Evolutionary conservation across 1,140 invertebrate species (phyloP).

Genomic region (Varroa destructor): DNA sequence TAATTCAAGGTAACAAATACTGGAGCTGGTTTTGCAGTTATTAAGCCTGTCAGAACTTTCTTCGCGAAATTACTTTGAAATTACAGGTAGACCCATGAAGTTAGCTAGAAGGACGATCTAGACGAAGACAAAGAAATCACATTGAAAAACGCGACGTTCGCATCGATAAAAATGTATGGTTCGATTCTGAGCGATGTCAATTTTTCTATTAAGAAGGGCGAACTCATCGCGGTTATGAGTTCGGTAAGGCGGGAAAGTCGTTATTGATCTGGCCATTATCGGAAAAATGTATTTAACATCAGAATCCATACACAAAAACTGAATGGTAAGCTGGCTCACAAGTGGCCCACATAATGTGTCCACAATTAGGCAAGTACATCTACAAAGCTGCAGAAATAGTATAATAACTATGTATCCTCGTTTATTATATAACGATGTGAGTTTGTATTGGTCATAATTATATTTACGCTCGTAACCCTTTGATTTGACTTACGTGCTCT

Average conservation of each 20-base stretch:
- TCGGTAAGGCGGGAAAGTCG: constrained; percentile 46
- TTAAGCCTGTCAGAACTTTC: too few species aligned
- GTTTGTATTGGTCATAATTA: not conserved
- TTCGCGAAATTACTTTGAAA: too few species aligned
- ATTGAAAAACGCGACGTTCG: constrained; percentile 30
- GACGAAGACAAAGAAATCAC: constrained; percentile 8
- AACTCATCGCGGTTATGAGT: constrained; percentile 46
- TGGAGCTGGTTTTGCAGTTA: too few species aligned
- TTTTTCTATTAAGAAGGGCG: constrained; percentile 43
- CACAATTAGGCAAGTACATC: not conserved
- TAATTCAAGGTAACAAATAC: too few species aligned
- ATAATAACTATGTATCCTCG: not conserved
- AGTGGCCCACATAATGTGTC: not conserved
- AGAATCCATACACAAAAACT: constrained; percentile 41
- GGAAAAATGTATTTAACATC: constrained; percentile 43
- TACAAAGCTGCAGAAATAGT: not conserved
- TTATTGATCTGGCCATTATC: constrained; percentile 46
- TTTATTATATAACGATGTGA: not conserved
- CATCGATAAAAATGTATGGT: constrained; percentile 30
- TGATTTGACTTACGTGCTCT: too few species aligned
- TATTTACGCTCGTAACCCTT: not conserved
- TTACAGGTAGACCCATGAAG: not conserved
- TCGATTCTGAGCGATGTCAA: constrained; percentile 34
- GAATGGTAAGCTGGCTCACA: constrained; percentile 29
- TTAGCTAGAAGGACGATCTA: not conserved